Evolutionary conservation across 2,888 invertebrate genomes (phyloP).

Genomic region (Cybosia mesomella): DNA sequence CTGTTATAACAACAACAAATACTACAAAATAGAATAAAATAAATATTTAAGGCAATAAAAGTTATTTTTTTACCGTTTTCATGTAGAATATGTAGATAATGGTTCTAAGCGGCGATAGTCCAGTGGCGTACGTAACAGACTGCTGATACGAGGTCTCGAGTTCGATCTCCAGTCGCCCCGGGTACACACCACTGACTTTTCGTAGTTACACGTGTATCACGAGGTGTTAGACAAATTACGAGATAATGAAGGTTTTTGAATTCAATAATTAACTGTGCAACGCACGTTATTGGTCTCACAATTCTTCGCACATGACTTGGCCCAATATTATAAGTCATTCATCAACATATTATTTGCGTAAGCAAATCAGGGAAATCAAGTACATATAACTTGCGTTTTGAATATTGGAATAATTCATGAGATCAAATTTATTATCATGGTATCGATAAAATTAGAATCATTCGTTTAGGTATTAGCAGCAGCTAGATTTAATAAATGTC

Average conservation of each 20-base stretch:
- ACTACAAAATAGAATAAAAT: too few species aligned
- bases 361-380: constrained; percentile 19
- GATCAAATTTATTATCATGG: not conserved
- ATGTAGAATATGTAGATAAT: too few species aligned
- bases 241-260: not conserved
- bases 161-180: too few species aligned
- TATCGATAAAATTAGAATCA: not conserved
- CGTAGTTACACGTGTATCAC: too few species aligned
- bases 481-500: not conserved
- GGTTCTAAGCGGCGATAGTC: too few species aligned
- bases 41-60: too few species aligned
- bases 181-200: too few species aligned
- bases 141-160: too few species aligned
- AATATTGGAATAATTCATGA: constrained; percentile 24
- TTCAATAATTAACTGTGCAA: not conserved
- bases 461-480: not conserved
- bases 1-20: too few species aligned
- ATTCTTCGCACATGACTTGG: constrained; percentile 14
- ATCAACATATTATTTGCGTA: constrained; percentile 16
- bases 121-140: too few species aligned
- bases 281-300: constrained; percentile 32
- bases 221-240: not conserved
- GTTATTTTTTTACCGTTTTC: too few species aligned
- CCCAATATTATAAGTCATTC: constrained; percentile 20
- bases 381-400: constrained; percentile 35